These are phyloP conservation scores for Brachionus asplanchnoidis DNA, from an alignment of 1,140 invertebrate genomes.

Conservation along the genomic window DNA sequence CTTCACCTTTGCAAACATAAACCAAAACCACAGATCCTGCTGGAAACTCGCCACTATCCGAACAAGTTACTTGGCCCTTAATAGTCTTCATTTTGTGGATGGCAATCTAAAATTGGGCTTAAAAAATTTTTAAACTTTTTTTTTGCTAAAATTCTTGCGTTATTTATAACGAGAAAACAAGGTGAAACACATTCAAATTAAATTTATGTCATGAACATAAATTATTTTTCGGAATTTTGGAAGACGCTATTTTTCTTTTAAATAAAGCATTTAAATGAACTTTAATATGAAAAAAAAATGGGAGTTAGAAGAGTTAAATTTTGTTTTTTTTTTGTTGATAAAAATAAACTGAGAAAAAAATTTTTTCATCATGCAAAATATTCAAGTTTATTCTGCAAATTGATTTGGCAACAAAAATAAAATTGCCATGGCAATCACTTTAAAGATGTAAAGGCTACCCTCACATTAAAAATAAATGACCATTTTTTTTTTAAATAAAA, in stretches of 20 bases:
- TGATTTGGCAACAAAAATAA: neutral
- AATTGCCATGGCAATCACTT: neutral
- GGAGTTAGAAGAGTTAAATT: neutral
- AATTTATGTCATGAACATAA: slow-evolving; percentile 34
- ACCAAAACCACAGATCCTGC: slow-evolving; percentile 7
- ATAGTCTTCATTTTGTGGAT: neutral
- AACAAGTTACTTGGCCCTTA: neutral
- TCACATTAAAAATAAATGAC: neutral
- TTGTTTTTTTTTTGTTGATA: neutral
- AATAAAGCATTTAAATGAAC: neutral
- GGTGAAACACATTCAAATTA: neutral
- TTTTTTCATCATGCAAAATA: neutral
- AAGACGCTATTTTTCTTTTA: neutral
- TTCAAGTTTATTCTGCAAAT: neutral
- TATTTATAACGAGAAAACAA: slow-evolving; percentile 7
- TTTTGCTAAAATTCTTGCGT: neutral
- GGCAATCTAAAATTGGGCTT: neutral
- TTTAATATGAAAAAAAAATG: neutral
- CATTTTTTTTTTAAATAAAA: neutral
- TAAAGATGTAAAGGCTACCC: neutral
- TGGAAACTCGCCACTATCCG: neutral
- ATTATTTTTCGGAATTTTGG: neutral
- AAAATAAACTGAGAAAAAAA: neutral
- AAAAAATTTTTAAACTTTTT: neutral
- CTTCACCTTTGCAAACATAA: neutral